A percentile compares a stretch with the other conserved stretches of the same genome.
Conservation (phyloP, 2,888 invertebrate species). For the Lacanobia wlatinum region DNA sequence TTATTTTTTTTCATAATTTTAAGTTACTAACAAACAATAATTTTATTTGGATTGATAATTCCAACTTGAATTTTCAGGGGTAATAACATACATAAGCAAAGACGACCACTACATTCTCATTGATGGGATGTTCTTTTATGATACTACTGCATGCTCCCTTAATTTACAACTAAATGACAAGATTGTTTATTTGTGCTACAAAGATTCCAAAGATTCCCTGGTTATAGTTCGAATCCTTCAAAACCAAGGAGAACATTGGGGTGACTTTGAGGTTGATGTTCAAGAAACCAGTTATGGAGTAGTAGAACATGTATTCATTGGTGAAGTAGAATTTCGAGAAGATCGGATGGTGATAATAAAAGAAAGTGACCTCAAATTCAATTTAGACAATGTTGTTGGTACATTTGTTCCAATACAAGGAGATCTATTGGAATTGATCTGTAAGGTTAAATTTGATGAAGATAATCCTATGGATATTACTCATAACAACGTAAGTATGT, state of each 20-base stretch:
- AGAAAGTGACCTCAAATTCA: slow-evolving; percentile 90
- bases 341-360: slow-evolving; percentile 86
- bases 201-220: slow-evolving; percentile 82
- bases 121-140: slow-evolving; percentile 91
- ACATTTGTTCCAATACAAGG: slow-evolving; percentile 93
- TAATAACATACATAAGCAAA: slow-evolving; percentile 89
- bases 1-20: too few species aligned
- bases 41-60: slow-evolving; percentile 5
- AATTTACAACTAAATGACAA: slow-evolving; percentile 88
- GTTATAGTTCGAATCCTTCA: slow-evolving; percentile 91
- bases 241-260: slow-evolving; percentile 89
- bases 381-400: slow-evolving; percentile 91
- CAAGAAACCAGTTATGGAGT: slow-evolving; percentile 77
- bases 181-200: slow-evolving; percentile 90
- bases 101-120: slow-evolving; percentile 87
- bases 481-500: slow-evolving; percentile 79
- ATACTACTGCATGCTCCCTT: slow-evolving; percentile 77
- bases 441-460: slow-evolving; percentile 92
- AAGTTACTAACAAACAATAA: too few species aligned
- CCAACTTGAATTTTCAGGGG: slow-evolving; percentile 82
- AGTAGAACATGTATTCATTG: slow-evolving; percentile 82
- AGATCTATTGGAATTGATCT: slow-evolving; percentile 93
- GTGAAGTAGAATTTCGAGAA: slow-evolving; percentile 78
- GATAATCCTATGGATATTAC: slow-evolving; percentile 85
- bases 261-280: slow-evolving; percentile 79